Evolutionary conservation across 2,888 invertebrate species (phyloP), one percentile per base, ranked within the genome.

Genomic region (Abrostola triplasia): DNA sequence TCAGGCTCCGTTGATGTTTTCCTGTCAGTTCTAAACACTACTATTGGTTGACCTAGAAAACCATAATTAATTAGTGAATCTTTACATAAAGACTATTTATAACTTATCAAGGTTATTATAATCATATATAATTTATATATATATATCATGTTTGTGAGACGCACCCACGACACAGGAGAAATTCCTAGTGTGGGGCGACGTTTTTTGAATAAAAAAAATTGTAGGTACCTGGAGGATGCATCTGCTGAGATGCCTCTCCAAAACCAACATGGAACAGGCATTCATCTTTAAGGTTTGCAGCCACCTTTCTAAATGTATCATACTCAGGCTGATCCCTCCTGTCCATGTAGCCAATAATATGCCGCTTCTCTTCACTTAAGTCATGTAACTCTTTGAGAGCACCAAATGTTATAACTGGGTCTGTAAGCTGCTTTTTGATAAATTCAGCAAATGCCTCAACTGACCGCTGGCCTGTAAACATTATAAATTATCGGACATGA

Each of bases 261-360:
- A 98, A 97, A 0, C 98, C 98, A 82, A 97, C 97, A 90, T 98
- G 97, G 88, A 99, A 99, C 71, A 97, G 96, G 86, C 99, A 99
- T 85, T 99, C 99, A 85, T 99, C 98, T 86, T 99, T 97, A 8
- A 99, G 95, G 84, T 97, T 97, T 6, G 97, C 97, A 0, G 99
- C 98, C 6, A 98, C 97, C 83, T 96, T 96, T 54, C 97, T 95
- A 86, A 98, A 97, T 56, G 96, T 96, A 76, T 97, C 95, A 89
- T 98, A 99, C 84, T 98, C 97, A 0, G 96, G 96, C 81, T 97
- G 96, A 84, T 98, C 97, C 73, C 97, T 95, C 36, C 95, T 93
- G 80, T 97, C 98, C 92, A 99, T 98, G 88, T 98, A 99, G 0
- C 98, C 99, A 78, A 99, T 97, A 53, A 99, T 96, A 83, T 98